These are phyloP conservation scores for Melanotaenia pygmaea DNA, from an alignment of 2,797 vertebrate species.

Conservation along the genomic window DNA sequence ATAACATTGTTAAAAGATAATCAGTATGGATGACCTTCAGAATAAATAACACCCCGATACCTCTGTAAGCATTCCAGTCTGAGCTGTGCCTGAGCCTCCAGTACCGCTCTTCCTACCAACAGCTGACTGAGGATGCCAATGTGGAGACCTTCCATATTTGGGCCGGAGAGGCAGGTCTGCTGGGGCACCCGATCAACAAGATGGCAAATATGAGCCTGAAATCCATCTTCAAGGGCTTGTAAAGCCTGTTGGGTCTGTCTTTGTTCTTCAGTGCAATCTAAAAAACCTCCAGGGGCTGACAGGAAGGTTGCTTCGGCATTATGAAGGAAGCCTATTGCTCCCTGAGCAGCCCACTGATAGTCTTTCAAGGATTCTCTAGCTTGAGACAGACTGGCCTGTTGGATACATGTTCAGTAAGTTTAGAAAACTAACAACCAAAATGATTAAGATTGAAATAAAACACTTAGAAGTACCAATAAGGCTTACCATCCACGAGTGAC, in stretches of 20 bases:
- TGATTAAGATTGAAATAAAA: background rate
- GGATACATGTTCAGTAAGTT: constrained; percentile 20
- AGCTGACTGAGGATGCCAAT: constrained; percentile 81
- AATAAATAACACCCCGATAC: constrained; percentile 47
- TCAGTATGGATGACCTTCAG: background rate
- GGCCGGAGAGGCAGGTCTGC: constrained; percentile 71
- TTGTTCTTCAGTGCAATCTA: constrained; percentile 74
- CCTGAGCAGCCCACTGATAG: constrained; percentile 80
- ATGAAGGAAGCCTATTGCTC: constrained; percentile 71
- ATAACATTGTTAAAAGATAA: background rate
- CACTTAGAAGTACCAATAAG: background rate
- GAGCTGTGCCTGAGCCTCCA: constrained; percentile 82
- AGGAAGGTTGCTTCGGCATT: constrained; percentile 78
- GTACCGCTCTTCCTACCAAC: constrained; percentile 68
- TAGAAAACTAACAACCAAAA: constrained; percentile 2
- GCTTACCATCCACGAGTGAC: constrained; percentile 85
- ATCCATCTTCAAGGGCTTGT: constrained; percentile 76
- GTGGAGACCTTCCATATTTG: constrained; percentile 79
- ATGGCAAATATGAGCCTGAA: constrained; percentile 78
- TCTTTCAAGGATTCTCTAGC: constrained; percentile 78
- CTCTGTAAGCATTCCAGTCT: constrained; percentile 76
- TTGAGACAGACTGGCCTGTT: constrained; percentile 83
- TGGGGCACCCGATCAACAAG: constrained; percentile 75
- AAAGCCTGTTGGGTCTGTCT: constrained; percentile 62
- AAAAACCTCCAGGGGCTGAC: constrained; percentile 70